Percentiles rank a stretch among this genome's conserved stretches.
Conservation (phyloP, 2,888 invertebrate species). For the Cryptocheilus praepositus region DNA sequence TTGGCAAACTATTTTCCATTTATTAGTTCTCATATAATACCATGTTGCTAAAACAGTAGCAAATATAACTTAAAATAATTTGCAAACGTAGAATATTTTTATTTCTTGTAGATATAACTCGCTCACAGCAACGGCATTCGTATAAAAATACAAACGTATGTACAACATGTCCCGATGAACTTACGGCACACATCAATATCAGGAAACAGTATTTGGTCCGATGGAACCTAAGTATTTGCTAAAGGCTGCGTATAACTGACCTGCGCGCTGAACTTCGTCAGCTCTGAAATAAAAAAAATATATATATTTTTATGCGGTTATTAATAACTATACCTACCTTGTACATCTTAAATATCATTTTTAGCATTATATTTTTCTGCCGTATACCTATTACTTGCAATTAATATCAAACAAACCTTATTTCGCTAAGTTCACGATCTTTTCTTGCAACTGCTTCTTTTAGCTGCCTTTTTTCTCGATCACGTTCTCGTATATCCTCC, state of each 20-base stretch:
- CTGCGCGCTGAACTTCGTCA: constrained; percentile 68
- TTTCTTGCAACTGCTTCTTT: constrained; percentile 58
- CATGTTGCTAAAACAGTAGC: too few relatives aligned
- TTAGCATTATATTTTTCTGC: too few relatives aligned
- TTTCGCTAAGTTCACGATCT: constrained; percentile 60
- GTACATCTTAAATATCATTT: background rate
- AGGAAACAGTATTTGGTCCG: constrained; percentile 44
- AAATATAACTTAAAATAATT: too few relatives aligned
- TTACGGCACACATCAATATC: background rate
- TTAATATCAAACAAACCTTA: constrained; percentile 54
- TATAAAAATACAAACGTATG: too few relatives aligned
- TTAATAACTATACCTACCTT: background rate
- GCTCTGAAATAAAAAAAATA: constrained; percentile 52
- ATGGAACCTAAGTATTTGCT: constrained; percentile 67
- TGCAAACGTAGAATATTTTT: too few relatives aligned
- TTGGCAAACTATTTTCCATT: too few relatives aligned
- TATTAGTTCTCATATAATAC: too few relatives aligned
- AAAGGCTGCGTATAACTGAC: constrained; percentile 67
- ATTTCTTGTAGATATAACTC: too few relatives aligned
- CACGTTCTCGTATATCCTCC: constrained; percentile 58
- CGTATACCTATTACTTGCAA: too few relatives aligned
- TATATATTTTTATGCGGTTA: background rate
- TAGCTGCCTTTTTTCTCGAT: constrained; percentile 60
- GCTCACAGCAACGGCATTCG: too few relatives aligned
- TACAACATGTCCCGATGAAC: too few relatives aligned